These are phyloP conservation scores for Hololepta plana DNA, from an alignment of 2,888 invertebrate genomes.

Conservation along the genomic window DNA sequence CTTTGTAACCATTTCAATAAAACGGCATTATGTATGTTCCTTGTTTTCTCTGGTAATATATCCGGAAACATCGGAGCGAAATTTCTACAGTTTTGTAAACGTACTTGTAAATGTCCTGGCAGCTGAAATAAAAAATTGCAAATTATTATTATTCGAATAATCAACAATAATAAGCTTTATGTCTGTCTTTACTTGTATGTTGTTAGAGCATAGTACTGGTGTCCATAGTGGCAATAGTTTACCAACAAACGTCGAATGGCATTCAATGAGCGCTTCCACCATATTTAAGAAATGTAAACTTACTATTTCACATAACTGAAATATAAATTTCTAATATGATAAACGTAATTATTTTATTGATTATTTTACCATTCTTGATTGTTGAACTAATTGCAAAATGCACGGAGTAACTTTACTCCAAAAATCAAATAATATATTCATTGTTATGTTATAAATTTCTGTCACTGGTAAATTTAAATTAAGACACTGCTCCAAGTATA, in stretches of 20 bases:
- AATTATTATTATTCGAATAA: too few species aligned
- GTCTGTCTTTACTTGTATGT: constrained; percentile 41
- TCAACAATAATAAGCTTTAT: constrained; percentile 1
- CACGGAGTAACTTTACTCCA: constrained; percentile 97
- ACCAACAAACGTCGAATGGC: constrained; percentile 80
- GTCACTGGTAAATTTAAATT: constrained; percentile 42
- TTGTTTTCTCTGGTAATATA: constrained; percentile 26
- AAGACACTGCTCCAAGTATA: constrained; percentile 86
- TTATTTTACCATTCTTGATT: constrained; percentile 67
- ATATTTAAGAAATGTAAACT: constrained; percentile 91
- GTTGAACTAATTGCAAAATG: constrained; percentile 78
- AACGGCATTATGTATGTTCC: constrained; percentile 32
- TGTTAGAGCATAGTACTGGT: constrained; percentile 85
- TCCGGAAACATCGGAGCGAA: constrained; percentile 42
- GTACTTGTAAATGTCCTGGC: constrained; percentile 72
- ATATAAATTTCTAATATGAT: constrained; percentile 8
- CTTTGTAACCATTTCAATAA: constrained; percentile 74
- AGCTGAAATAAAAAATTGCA: constrained; percentile 35
- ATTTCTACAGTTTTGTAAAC: constrained; percentile 77
- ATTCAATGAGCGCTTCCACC: constrained; percentile 87
- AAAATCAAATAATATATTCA: constrained; percentile 85
- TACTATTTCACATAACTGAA: constrained; percentile 89
- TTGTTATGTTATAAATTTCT: constrained; percentile 54
- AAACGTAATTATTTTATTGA: constrained; percentile 6
- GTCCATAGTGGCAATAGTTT: constrained; percentile 92